phyloP scores from a whole-genome alignment of 2,797 vertebrate species.

The Tokudaia muenninki region DNA sequence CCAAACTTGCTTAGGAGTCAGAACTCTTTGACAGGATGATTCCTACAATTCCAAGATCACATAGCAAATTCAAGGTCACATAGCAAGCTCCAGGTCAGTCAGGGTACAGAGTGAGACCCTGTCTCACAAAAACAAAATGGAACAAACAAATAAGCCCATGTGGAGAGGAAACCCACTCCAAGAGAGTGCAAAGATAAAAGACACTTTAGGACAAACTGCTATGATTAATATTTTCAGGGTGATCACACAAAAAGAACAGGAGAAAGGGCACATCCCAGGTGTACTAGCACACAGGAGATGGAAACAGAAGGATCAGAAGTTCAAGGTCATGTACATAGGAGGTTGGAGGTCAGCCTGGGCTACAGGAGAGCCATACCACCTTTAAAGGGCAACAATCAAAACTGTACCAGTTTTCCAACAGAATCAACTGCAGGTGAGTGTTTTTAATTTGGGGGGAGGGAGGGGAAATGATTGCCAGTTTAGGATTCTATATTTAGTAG shows the following conservation, averaged over 20 bases:
- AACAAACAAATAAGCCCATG: background rate
- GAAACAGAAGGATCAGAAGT: background rate
- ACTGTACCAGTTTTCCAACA: background rate
- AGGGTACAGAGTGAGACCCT: background rate
- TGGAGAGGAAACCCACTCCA: background rate
- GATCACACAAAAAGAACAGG: slow-evolving; percentile 16
- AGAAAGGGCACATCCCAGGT: background rate
- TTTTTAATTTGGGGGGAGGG: background rate
- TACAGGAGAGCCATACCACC: background rate
- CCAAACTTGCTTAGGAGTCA: background rate
- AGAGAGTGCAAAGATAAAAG: slow-evolving; percentile 40
- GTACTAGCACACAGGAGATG: too few relatives aligned
- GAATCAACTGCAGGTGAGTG: background rate
- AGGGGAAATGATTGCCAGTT: background rate
- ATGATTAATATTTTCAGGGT: slow-evolving; percentile 17
- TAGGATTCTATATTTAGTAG: slow-evolving; percentile 39
- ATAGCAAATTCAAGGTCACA: background rate
- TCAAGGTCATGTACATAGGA: background rate
- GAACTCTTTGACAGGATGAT: background rate
- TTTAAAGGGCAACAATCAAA: background rate
- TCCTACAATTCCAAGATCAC: background rate
- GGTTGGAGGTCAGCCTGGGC: background rate
- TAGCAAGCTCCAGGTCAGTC: background rate
- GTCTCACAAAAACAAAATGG: background rate
- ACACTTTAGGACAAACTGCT: background rate